Percentiles rank a stretch among this genome's conserved stretches.
These are phyloP conservation scores for Conopomorpha cramerella DNA, from an alignment of 1,140 invertebrate species.

Conservation along the genomic window DNA sequence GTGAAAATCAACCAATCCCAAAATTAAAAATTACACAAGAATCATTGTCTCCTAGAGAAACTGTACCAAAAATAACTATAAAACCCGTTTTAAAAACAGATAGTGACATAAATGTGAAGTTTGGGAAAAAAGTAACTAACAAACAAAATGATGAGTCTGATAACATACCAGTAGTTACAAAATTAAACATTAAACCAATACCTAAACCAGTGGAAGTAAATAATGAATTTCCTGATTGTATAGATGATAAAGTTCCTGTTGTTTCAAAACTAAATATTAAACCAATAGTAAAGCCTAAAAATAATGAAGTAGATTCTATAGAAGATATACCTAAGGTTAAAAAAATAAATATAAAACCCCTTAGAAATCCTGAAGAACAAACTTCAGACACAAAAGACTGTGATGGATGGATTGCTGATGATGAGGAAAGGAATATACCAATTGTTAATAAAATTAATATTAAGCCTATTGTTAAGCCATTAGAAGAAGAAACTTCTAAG, in stretches of 20 bases:
- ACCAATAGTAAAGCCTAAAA: conserved; percentile 48
- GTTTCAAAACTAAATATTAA: conserved; percentile 56
- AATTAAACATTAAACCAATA: conserved; percentile 54
- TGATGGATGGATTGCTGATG: conserved; percentile 39
- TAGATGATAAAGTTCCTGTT: conserved; percentile 47
- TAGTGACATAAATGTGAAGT: too few relatives aligned
- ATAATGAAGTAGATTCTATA: conserved; percentile 48
- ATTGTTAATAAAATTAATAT: conserved; percentile 54
- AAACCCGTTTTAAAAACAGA: conserved; percentile 39
- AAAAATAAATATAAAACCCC: conserved; percentile 50
- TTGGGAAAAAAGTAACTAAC: too few relatives aligned
- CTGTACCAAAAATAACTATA: conserved; percentile 51
- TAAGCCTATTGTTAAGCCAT: conserved; percentile 49
- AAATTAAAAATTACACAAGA: conserved; percentile 34
- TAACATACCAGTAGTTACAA: conserved; percentile 44
- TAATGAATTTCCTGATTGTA: conserved; percentile 22
- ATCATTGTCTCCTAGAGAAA: conserved; percentile 18
- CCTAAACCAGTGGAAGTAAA: conserved; percentile 34
- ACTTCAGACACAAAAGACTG: conserved; percentile 46
- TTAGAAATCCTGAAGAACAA: conserved; percentile 39
- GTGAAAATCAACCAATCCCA: conserved; percentile 19
- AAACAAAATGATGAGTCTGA: conserved; percentile 30
- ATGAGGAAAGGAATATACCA: conserved; percentile 46
- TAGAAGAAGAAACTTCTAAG: conserved; percentile 31
- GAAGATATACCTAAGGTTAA: conserved; percentile 49